Percentiles rank a stretch among this genome's conserved stretches.
These are phyloP conservation scores for Poeciliopsis prolifica DNA, from an alignment of 2,113 vertebrate genomes.

Conservation along the genomic window DNA sequence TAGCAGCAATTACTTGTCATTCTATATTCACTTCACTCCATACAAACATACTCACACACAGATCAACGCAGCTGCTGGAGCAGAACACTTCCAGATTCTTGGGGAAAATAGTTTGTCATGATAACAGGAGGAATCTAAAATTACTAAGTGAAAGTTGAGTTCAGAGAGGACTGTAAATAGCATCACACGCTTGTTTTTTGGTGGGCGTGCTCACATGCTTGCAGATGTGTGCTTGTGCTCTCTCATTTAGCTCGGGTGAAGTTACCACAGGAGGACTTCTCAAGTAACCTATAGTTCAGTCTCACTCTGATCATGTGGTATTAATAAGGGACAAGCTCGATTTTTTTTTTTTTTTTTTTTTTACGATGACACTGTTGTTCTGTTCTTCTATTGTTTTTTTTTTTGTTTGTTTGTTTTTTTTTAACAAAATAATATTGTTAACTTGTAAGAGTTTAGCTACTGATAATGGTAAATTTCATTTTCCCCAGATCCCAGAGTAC, in stretches of 20 bases:
- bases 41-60: not conserved
- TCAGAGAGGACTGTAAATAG: constrained; percentile 54
- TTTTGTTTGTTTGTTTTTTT: too few relatives aligned
- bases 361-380: not conserved
- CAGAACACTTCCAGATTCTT: constrained; percentile 45
- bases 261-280: constrained; percentile 11
- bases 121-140: constrained; percentile 61
- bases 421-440: not conserved
- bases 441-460: too few relatives aligned
- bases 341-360: not conserved
- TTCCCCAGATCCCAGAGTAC: too few relatives aligned
- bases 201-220: constrained; percentile 30
- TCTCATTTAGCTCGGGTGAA: constrained; percentile 44
- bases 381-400: too few relatives aligned
- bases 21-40: not conserved
- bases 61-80: constrained; percentile 30
- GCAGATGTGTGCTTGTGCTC: constrained; percentile 50
- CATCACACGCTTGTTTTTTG: constrained; percentile 28
- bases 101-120: constrained; percentile 60
- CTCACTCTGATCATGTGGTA: not conserved
- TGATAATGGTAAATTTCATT: too few relatives aligned
- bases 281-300: not conserved
- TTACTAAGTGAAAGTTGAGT: constrained; percentile 44
- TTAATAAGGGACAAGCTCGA: not conserved
- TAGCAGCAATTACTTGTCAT: not conserved